Conservation (phyloP, 2,888 invertebrate genomes). For the Priocnemis perturbator region DNA sequence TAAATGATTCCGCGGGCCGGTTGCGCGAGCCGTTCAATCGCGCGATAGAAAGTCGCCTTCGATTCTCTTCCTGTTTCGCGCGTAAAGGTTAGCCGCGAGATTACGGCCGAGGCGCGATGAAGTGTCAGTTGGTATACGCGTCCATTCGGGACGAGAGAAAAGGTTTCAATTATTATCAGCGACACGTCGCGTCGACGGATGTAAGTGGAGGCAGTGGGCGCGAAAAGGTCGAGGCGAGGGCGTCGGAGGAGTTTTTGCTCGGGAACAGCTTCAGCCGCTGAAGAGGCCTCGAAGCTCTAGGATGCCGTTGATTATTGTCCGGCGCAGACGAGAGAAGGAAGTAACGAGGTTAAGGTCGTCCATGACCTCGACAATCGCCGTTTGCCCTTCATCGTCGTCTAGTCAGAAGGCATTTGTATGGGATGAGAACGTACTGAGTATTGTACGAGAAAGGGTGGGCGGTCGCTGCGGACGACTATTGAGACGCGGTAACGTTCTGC, state of each 20-base stretch:
- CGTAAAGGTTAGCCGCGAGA: too few species aligned
- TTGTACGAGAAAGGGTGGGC: conserved; percentile 49
- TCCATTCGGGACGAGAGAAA: too few species aligned
- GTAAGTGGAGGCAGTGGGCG: not conserved
- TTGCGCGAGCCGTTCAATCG: too few species aligned
- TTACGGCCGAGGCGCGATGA: too few species aligned
- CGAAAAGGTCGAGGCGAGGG: not conserved
- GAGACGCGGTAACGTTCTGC: conserved; percentile 19
- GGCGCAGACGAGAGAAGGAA: conserved; percentile 45
- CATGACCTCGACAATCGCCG: conserved; percentile 59
- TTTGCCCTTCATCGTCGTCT: conserved; percentile 45
- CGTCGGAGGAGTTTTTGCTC: conserved; percentile 5
- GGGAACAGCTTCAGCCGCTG: conserved; percentile 8
- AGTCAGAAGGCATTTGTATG: conserved; percentile 52
- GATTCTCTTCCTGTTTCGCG: too few species aligned
- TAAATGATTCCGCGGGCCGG: too few species aligned
- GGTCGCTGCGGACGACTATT: conserved; percentile 23
- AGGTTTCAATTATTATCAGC: too few species aligned
- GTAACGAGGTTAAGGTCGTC: conserved; percentile 61
- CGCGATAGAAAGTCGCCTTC: too few species aligned
- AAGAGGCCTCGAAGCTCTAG: conserved; percentile 32
- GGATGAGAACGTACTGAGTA: conserved; percentile 45
- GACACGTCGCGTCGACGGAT: not conserved
- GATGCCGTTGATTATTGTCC: conserved; percentile 40
- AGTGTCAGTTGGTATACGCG: too few species aligned